Evolutionary conservation across 2,888 invertebrate genomes (phyloP).

Genomic region (Drosophila monieri): DNA sequence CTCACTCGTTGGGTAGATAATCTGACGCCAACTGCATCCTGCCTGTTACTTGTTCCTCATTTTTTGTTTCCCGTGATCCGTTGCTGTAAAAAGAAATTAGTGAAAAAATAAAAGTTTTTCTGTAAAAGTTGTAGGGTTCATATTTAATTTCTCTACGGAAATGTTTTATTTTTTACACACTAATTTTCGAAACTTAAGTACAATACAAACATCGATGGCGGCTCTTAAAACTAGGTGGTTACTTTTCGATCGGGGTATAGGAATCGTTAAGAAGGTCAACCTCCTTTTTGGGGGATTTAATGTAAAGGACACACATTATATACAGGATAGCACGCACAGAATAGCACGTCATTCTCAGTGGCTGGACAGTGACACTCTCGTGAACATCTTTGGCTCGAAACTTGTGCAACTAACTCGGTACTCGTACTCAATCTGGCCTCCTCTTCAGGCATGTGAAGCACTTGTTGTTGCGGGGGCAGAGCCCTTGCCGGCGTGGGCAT

Average conservation of each 20-base stretch:
- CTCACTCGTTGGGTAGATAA: conserved; percentile 55
- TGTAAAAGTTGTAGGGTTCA: conserved; percentile 25
- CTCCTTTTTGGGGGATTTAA: conserved; percentile 23
- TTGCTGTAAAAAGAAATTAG: conserved; percentile 24
- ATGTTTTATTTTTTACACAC: conserved; percentile 42
- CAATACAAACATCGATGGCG: conserved; percentile 70
- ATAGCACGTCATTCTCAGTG: conserved; percentile 50
- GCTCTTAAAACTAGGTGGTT: conserved; percentile 59
- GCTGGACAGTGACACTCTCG: conserved; percentile 49
- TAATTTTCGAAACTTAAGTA: conserved; percentile 68
- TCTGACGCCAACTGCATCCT: conserved; percentile 18
- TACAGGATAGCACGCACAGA: conserved; percentile 55
- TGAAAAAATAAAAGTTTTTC: conserved; percentile 32
- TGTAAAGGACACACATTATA: conserved; percentile 32
- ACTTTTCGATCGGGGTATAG: not conserved
- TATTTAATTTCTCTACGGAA: conserved; percentile 1
- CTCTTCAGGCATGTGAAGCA: conserved; percentile 63
- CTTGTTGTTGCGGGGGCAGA: conserved; percentile 43
- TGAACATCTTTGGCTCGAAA: conserved; percentile 79
- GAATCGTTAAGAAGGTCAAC: conserved; percentile 12
- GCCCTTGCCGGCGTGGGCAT: conserved; percentile 39
- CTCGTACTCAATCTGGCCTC: not conserved
- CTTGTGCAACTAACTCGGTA: conserved; percentile 47
- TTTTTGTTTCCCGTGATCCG: conserved; percentile 10
- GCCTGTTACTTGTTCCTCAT: conserved; percentile 31